These are phyloP conservation scores for Tolmerus cingulatus DNA, from an alignment of 2,888 invertebrate species.

Conservation along the genomic window DNA sequence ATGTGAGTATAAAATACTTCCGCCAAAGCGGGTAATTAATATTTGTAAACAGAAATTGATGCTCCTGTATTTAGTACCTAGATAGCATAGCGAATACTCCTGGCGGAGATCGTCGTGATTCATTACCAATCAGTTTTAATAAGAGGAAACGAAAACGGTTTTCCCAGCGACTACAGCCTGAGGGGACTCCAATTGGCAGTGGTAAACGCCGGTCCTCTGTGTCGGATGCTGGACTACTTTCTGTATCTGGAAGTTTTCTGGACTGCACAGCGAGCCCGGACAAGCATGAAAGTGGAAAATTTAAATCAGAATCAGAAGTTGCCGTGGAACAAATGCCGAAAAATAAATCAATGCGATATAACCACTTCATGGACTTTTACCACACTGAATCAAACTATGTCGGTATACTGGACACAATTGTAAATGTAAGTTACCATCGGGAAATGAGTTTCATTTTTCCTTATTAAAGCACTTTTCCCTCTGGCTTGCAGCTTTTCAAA, in stretches of 20 bases:
- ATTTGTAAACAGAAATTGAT: conserved; percentile 15
- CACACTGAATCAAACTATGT: conserved; percentile 99
- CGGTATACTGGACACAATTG: conserved; percentile 90
- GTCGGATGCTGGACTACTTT: conserved; percentile 83
- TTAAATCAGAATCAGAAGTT: conserved; percentile 55
- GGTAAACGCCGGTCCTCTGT: conserved; percentile 84
- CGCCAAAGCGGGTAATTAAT: background rate
- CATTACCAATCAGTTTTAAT: conserved; percentile 65
- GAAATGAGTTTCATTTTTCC: conserved; percentile 14
- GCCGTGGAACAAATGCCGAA: conserved; percentile 58
- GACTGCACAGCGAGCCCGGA: conserved; percentile 88
- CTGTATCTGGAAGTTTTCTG: conserved; percentile 86
- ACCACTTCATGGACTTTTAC: conserved; percentile 79
- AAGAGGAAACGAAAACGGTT: conserved; percentile 85
- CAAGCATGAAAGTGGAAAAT: conserved; percentile 63
- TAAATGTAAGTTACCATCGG: conserved; percentile 72
- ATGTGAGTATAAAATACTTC: conserved; percentile 68
- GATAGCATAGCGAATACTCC: conserved; percentile 63
- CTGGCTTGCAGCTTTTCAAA: conserved; percentile 81
- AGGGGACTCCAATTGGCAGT: conserved; percentile 61
- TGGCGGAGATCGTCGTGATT: conserved; percentile 67
- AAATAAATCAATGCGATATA: conserved; percentile 63
- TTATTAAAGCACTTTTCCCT: conserved; percentile 1
- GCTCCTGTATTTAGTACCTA: conserved; percentile 55
- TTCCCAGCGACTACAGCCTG: conserved; percentile 62